Evolutionary conservation across 92 coral and sea anemone genomes (phyloP).

Genomic region (Plumapathes pennacea): DNA sequence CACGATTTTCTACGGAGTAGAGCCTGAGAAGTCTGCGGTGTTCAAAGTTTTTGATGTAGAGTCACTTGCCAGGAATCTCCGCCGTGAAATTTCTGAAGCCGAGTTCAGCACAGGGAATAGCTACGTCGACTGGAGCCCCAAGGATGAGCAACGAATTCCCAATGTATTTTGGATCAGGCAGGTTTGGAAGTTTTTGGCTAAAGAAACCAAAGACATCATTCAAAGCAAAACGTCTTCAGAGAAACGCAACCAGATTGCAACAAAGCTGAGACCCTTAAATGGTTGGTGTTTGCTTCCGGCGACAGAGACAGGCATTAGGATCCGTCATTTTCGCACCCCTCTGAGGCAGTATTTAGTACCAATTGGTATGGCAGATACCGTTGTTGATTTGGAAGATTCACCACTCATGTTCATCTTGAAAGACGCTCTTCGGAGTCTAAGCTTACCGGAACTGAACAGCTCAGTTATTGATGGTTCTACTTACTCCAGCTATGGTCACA

Average conservation of each 20-base stretch:
- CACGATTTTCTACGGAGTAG: conserved; percentile 5
- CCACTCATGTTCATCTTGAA: background rate
- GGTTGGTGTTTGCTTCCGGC: conserved; percentile 59
- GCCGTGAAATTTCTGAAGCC: conserved; percentile 1
- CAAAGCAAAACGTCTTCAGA: background rate
- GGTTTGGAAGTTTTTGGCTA: conserved; percentile 54
- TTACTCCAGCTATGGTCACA: too few relatives aligned
- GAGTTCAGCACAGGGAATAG: background rate
- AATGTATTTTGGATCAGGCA: conserved; percentile 12
- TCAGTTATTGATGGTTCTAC: background rate
- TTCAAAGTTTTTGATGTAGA: conserved; percentile 51
- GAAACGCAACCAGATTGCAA: too few relatives aligned
- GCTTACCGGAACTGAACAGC: conserved; percentile 24
- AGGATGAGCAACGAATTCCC: background rate
- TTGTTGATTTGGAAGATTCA: conserved; percentile 3
- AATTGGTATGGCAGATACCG: conserved; percentile 11
- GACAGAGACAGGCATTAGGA: conserved; percentile 8
- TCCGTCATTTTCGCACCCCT: too few relatives aligned
- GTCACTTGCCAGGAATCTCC: conserved; percentile 47
- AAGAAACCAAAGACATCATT: background rate
- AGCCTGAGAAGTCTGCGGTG: background rate
- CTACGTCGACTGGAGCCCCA: conserved; percentile 40
- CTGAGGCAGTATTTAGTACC: conserved; percentile 49
- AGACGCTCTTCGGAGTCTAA: conserved; percentile 6
- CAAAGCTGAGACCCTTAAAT: conserved; percentile 4